Evolutionary conservation across 2,797 vertebrate species (phyloP).

Genomic region (Sebastes matsubarae): DNA sequence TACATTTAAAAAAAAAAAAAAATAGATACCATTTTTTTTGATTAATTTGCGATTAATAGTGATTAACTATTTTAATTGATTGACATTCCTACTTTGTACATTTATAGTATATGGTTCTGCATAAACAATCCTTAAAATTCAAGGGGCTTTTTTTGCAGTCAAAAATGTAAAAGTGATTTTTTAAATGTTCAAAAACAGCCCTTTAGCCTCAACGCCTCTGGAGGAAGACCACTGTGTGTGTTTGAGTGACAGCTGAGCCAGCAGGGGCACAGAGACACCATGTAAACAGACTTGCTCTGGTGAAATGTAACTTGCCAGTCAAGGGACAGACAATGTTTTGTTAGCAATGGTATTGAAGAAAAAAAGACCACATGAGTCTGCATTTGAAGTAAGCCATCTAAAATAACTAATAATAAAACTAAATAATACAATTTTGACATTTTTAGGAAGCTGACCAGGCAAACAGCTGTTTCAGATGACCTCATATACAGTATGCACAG

Average conservation of each 20-base stretch:
- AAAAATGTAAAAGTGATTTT: not conserved
- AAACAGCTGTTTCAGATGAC: not conserved
- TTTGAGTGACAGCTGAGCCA: slow-evolving; percentile 34
- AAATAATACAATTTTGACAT: not conserved
- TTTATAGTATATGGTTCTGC: not conserved
- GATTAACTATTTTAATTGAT: no score
- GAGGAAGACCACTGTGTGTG: not conserved
- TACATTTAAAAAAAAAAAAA: no score
- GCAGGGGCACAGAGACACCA: not conserved
- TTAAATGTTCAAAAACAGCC: not conserved
- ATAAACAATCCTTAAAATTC: not conserved
- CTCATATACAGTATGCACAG: not conserved
- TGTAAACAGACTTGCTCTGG: slow-evolving; percentile 17
- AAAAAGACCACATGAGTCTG: not conserved
- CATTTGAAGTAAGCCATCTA: not conserved
- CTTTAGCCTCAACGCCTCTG: not conserved
- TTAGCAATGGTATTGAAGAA: not conserved
- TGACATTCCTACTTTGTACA: not conserved
- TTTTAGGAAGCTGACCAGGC: not conserved
- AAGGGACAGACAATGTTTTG: not conserved
- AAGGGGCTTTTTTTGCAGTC: not conserved
- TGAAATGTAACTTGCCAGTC: slow-evolving; percentile 1
- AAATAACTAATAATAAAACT: not conserved
- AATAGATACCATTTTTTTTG: no score
- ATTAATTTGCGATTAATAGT: no score